Conservation (phyloP, 2,113 vertebrate species). For the Entelurus aequoreus region DNA sequence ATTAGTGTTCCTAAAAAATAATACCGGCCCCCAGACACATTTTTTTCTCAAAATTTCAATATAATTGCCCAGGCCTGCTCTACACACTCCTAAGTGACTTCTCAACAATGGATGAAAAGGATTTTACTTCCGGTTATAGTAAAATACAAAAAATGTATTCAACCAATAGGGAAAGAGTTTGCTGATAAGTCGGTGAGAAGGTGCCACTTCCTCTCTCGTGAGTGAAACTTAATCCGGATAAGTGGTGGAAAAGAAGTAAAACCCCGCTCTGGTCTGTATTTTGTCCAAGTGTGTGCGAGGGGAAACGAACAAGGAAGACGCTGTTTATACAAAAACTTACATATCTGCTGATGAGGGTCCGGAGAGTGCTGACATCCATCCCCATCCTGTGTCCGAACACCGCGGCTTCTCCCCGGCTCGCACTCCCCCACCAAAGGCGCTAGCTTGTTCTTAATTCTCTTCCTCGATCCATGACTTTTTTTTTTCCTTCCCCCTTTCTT, state of each 20-base stretch:
- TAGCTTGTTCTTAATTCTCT: constrained; percentile 55
- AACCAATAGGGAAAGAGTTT: too few relatives aligned
- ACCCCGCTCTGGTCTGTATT: not conserved
- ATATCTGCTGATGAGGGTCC: constrained; percentile 88
- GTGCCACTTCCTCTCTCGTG: not conserved
- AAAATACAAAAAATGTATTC: too few relatives aligned
- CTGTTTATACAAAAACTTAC: constrained; percentile 70
- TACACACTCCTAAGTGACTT: too few relatives aligned
- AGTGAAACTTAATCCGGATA: constrained; percentile 50
- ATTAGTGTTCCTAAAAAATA: too few relatives aligned
- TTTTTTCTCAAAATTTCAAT: too few relatives aligned
- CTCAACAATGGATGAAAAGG: too few relatives aligned
- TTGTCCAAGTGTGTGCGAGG: not conserved
- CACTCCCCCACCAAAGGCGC: constrained; percentile 8
- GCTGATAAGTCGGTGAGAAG: too few relatives aligned
- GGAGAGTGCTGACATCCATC: constrained; percentile 84
- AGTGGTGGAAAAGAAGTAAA: constrained; percentile 20
- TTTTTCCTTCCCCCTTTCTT: constrained; percentile 3
- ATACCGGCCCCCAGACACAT: too few relatives aligned
- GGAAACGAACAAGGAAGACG: not conserved
- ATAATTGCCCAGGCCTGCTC: too few relatives aligned
- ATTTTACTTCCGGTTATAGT: too few relatives aligned
- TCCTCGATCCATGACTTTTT: constrained; percentile 59
- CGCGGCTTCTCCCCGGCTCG: constrained; percentile 11
- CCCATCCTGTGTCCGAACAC: constrained; percentile 51